Evolutionary conservation across 1,140 invertebrate genomes (phyloP).

Genomic region (Drosophila jambulina): DNA sequence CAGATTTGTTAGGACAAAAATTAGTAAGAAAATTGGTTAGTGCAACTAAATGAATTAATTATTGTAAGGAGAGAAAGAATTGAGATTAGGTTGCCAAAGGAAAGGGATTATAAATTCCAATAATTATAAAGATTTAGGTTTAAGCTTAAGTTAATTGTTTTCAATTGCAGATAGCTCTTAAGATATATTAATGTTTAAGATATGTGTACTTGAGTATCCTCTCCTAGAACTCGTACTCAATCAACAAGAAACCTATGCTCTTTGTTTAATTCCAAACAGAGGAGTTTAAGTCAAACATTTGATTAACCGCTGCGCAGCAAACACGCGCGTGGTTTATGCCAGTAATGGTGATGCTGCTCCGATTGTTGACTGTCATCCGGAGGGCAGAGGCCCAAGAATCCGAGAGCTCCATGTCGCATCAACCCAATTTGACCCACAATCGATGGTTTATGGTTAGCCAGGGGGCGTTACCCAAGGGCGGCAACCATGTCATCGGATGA

Average conservation of each 20-base stretch:
- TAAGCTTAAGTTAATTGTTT: background rate
- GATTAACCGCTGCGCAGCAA: constrained; percentile 28
- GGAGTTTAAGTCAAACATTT: constrained; percentile 8
- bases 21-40: constrained; percentile 20
- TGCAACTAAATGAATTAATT: constrained; percentile 44
- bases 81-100: background rate
- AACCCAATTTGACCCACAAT: constrained; percentile 53
- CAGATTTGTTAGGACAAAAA: constrained; percentile 36
- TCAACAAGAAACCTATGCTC: no score
- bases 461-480: constrained; percentile 25
- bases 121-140: no score
- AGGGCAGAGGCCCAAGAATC: constrained; percentile 29
- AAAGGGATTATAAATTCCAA: no score
- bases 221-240: background rate
- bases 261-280: constrained; percentile 2
- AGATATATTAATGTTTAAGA: background rate
- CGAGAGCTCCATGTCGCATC: constrained; percentile 32
- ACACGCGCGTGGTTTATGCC: constrained; percentile 20
- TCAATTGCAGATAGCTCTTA: background rate
- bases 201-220: no score
- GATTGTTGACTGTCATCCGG: constrained; percentile 42
- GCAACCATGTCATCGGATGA: constrained; percentile 31
- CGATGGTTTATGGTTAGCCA: constrained; percentile 50
- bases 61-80: background rate
- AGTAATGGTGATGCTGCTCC: constrained; percentile 30